A percentile compares a stretch with the other conserved stretches of the same genome.
These are phyloP conservation scores for Amblyteles armatorius DNA, from an alignment of 2,888 invertebrate genomes.

Conservation along the genomic window DNA sequence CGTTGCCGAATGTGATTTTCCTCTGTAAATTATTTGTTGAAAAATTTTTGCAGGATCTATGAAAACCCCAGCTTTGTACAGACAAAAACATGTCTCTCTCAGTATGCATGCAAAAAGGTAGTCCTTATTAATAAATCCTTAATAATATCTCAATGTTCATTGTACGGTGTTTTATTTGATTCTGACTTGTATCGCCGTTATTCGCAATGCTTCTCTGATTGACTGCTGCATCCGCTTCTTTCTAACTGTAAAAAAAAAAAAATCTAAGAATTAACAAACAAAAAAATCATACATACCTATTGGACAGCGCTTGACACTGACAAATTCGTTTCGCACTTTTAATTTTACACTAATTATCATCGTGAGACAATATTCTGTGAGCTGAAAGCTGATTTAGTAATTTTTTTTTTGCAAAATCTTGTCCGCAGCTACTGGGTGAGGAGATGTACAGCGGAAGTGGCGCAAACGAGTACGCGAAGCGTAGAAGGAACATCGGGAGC, in stretches of 20 bases:
- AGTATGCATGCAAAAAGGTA: slow-evolving; percentile 78
- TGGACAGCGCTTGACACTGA: background rate
- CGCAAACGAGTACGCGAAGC: slow-evolving; percentile 76
- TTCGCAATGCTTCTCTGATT: background rate
- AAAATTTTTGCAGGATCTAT: slow-evolving; percentile 77
- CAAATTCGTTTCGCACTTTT: background rate
- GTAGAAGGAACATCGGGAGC: slow-evolving; percentile 70
- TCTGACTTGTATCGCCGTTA: background rate
- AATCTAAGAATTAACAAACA: background rate
- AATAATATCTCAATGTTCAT: slow-evolving; percentile 12
- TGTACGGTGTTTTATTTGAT: background rate
- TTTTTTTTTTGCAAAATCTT: background rate
- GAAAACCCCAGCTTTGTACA: slow-evolving; percentile 76
- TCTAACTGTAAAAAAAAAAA: background rate
- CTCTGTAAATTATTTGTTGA: slow-evolving; percentile 55
- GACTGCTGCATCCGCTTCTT: background rate
- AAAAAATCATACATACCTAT: background rate
- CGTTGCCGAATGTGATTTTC: slow-evolving; percentile 56
- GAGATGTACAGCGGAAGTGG: slow-evolving; percentile 80
- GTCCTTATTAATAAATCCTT: slow-evolving; percentile 72
- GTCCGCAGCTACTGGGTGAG: slow-evolving; percentile 81
- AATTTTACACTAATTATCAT: background rate
- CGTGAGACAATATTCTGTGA: background rate
- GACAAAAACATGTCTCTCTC: slow-evolving; percentile 76
- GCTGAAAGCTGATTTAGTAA: background rate